These are phyloP conservation scores for Cartodere bifasciata DNA, from an alignment of 2,888 invertebrate genomes.

Conservation along the genomic window DNA sequence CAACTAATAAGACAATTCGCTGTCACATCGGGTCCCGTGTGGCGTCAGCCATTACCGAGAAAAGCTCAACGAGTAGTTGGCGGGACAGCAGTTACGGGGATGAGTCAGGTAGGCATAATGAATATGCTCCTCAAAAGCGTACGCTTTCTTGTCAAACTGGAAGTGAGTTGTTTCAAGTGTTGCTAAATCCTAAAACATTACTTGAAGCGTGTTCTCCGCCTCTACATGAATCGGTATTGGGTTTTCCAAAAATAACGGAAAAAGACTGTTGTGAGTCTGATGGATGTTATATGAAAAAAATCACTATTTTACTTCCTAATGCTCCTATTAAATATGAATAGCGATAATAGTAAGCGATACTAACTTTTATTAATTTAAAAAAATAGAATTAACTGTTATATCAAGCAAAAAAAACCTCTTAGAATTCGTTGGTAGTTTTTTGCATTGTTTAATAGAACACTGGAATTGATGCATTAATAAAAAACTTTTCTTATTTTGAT, in stretches of 20 bases:
- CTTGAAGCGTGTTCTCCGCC: slow-evolving; percentile 21
- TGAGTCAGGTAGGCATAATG: slow-evolving; percentile 5
- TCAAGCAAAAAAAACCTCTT: too few relatives aligned
- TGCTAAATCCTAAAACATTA: slow-evolving; percentile 25
- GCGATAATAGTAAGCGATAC: too few relatives aligned
- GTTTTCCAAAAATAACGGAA: slow-evolving; percentile 29
- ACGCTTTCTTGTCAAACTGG: slow-evolving; percentile 36
- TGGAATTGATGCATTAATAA: too few relatives aligned
- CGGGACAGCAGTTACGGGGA: slow-evolving; percentile 21
- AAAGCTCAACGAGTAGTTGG: slow-evolving; percentile 30
- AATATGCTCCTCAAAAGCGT: slow-evolving; percentile 23
- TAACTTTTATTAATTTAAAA: too few relatives aligned
- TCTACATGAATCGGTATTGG: slow-evolving; percentile 10
- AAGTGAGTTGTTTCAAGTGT: slow-evolving; percentile 28
- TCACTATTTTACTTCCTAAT: slow-evolving; percentile 31
- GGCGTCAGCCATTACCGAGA: slow-evolving; percentile 34
- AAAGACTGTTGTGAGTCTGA: slow-evolving; percentile 29
- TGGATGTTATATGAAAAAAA: slow-evolving; percentile 34
- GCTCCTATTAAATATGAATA: slow-evolving; percentile 12
- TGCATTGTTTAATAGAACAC: too few relatives aligned
- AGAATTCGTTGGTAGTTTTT: too few relatives aligned
- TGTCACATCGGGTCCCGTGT: slow-evolving; percentile 50
- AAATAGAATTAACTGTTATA: too few relatives aligned
- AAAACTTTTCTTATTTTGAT: too few relatives aligned
- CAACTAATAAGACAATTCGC: slow-evolving; percentile 58